Conservation (phyloP, 2,888 invertebrate species). For the Copidosoma aretas region DNA sequence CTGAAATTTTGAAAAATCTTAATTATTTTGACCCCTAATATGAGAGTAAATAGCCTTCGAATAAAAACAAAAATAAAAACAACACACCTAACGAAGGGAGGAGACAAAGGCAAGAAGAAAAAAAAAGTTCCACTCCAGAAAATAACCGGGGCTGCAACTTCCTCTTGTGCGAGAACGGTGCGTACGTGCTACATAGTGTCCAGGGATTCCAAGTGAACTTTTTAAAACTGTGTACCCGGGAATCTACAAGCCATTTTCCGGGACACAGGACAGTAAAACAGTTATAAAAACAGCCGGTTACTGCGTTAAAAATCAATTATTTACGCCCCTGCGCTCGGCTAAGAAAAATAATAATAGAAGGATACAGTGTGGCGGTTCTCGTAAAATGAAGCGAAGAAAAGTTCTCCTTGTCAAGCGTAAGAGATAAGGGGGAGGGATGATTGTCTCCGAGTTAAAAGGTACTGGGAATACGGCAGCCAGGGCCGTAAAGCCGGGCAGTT, state of each 20-base stretch:
- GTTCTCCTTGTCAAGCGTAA: not conserved
- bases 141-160: too few species aligned
- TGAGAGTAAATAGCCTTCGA: too few species aligned
- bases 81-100: too few species aligned
- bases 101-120: too few species aligned
- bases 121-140: too few species aligned
- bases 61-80: too few species aligned
- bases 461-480: not conserved
- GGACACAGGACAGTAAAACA: constrained; percentile 14
- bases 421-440: not conserved
- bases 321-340: not conserved
- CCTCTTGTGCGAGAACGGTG: too few species aligned
- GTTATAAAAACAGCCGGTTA: constrained; percentile 19
- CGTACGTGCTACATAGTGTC: too few species aligned
- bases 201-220: not conserved
- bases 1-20: too few species aligned
- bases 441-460: not conserved
- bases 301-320: constrained; percentile 10
- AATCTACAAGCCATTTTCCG: not conserved
- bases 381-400: constrained; percentile 16
- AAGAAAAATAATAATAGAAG: constrained; percentile 57
- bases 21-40: too few species aligned
- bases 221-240: not conserved
- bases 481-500: constrained; percentile 25
- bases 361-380: constrained; percentile 21